phyloP scores from a whole-genome alignment of 1,140 invertebrate genomes.

The Chrysomallon squamiferum region DNA sequence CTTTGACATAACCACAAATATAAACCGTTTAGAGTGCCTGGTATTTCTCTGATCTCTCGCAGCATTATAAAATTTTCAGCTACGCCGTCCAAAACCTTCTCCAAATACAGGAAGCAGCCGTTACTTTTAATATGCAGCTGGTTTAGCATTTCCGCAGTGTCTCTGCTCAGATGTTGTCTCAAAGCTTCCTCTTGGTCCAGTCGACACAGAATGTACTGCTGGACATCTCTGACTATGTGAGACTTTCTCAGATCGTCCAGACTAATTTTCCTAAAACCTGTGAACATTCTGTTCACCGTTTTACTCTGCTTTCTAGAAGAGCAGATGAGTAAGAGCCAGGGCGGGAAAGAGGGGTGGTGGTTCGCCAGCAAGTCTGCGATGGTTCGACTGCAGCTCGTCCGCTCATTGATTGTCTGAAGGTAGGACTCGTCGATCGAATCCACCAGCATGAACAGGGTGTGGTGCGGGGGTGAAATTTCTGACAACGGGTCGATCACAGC shows the following conservation, averaged over 20 bases:
- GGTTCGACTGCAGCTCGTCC: slow-evolving; percentile 67
- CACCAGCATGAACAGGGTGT: slow-evolving; percentile 84
- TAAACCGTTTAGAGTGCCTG: slow-evolving; percentile 91
- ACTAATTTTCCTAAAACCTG: slow-evolving; percentile 89
- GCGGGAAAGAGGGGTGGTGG: slow-evolving; percentile 91
- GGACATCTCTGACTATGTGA: slow-evolving; percentile 84
- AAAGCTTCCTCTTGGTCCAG: slow-evolving; percentile 75
- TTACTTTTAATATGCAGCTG: slow-evolving; percentile 96
- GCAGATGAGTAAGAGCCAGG: slow-evolving; percentile 90
- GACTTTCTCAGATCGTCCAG: slow-evolving; percentile 89
- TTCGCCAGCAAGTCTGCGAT: slow-evolving; percentile 87
- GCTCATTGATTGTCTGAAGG: slow-evolving; percentile 44
- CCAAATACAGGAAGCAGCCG: slow-evolving; percentile 92
- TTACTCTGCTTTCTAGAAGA: slow-evolving; percentile 83
- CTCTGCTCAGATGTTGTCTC: slow-evolving; percentile 79
- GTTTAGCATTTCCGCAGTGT: slow-evolving; percentile 93
- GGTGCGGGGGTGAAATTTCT: slow-evolving; percentile 81
- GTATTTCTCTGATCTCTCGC: slow-evolving; percentile 85
- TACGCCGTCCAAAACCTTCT: slow-evolving; percentile 85
- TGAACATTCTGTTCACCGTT: slow-evolving; percentile 87
- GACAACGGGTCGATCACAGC: slow-evolving; percentile 75
- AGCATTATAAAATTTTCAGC: slow-evolving; percentile 91
- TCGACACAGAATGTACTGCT: slow-evolving; percentile 91
- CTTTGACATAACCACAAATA: slow-evolving; percentile 95
- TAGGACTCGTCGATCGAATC: slow-evolving; percentile 89